phyloP scores from a whole-genome alignment of 2,113 vertebrate species.

The Pterocles orientalis region DNA sequence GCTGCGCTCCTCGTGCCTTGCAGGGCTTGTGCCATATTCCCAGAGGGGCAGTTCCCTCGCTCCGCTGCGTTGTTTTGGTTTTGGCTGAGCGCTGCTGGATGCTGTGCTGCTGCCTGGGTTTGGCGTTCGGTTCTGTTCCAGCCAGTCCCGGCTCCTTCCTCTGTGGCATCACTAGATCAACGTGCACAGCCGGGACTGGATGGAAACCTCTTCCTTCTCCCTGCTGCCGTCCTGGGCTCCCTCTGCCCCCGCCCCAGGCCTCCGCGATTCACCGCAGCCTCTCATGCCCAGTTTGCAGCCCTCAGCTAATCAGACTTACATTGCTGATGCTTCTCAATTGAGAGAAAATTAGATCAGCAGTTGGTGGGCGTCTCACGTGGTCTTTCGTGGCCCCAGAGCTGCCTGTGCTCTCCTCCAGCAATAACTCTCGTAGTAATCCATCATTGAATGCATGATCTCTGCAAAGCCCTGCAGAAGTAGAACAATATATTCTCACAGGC shows the following conservation, averaged over 20 bases:
- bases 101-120: neutral
- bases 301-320: neutral
- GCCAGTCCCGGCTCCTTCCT: neutral
- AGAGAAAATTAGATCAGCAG: conserved; percentile 9
- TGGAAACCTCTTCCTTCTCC: neutral
- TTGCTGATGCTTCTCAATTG: neutral
- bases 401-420: conserved; percentile 15
- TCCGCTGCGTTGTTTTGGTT: neutral
- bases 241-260: neutral
- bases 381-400: neutral
- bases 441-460: neutral
- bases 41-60: neutral
- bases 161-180: neutral
- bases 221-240: neutral
- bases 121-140: neutral
- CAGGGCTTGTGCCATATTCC: neutral
- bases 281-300: neutral
- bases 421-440: neutral
- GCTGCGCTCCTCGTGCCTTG: neutral
- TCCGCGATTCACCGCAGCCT: neutral
- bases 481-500: neutral
- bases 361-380: neutral
- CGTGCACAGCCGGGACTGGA: neutral
- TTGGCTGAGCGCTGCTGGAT: neutral
- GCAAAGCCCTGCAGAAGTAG: neutral